Percentiles rank a stretch among this genome's conserved stretches.
These are phyloP conservation scores for Hyaena hyaena DNA, from an alignment of 2,113 vertebrate species.

Conservation along the genomic window DNA sequence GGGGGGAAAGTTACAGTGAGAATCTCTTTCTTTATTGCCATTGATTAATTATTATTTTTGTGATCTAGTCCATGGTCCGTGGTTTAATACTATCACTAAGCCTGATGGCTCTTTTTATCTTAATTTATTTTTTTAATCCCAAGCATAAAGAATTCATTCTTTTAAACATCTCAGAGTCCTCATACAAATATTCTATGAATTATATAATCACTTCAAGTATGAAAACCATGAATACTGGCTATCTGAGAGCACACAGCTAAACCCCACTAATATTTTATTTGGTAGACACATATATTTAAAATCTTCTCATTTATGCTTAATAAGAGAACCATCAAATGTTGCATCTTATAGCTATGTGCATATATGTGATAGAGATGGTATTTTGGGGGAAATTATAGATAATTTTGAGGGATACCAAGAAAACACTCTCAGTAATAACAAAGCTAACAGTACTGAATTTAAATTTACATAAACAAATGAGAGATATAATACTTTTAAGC, in stretches of 20 bases:
- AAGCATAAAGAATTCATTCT: slow-evolving; percentile 33
- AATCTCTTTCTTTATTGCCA: slow-evolving; percentile 48
- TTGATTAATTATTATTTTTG: slow-evolving; percentile 60
- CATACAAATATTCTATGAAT: slow-evolving; percentile 23
- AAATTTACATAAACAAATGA: slow-evolving; percentile 41
- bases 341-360: slow-evolving; percentile 11
- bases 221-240: background rate
- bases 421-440: slow-evolving; percentile 12
- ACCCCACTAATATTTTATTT: background rate
- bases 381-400: slow-evolving; percentile 12
- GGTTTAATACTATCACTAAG: slow-evolving; percentile 28
- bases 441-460: slow-evolving; percentile 25
- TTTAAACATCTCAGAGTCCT: slow-evolving; percentile 30
- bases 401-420: slow-evolving; percentile 38
- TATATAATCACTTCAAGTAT: slow-evolving; percentile 19
- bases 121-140: slow-evolving; percentile 44
- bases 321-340: background rate
- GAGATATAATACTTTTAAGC: background rate
- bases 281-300: background rate
- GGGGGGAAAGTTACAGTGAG: slow-evolving; percentile 32
- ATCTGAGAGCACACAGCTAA: slow-evolving; percentile 2
- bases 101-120: slow-evolving; percentile 8
- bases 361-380: background rate
- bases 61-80: background rate
- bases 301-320: slow-evolving; percentile 17